phyloP scores from a whole-genome alignment of 2,113 vertebrate genomes.

The Crypturellus undulatus region DNA sequence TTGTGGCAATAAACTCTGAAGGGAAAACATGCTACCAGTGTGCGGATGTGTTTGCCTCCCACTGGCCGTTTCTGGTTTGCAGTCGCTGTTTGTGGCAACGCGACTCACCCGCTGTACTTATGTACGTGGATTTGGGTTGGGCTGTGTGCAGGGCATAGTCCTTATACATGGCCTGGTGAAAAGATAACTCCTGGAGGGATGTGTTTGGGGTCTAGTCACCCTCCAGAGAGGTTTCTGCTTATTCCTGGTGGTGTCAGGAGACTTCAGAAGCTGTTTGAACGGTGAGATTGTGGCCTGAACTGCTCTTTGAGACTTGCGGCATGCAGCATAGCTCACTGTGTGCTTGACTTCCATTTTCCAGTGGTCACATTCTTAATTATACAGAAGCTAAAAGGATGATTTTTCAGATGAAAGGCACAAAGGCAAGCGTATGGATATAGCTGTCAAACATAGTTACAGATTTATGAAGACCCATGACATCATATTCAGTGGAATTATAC shows the following conservation, averaged over 20 bases:
- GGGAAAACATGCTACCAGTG: not conserved
- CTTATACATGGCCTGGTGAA: not conserved
- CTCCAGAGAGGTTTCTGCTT: not conserved
- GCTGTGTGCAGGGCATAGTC: not conserved
- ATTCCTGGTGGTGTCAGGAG: not conserved
- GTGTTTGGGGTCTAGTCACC: not conserved
- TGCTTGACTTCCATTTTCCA: constrained; percentile 8
- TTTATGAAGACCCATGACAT: not conserved
- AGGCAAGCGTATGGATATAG: not conserved
- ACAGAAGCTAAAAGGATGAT: not conserved
- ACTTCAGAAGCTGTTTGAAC: not conserved
- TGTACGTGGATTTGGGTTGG: accelerated
- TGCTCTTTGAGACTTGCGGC: not conserved
- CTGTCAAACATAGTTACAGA: constrained; percentile 1
- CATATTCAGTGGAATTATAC: not conserved
- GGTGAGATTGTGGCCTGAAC: not conserved
- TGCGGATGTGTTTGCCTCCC: not conserved
- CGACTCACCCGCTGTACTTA: not conserved
- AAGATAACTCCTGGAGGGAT: not conserved
- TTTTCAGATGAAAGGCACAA: constrained; percentile 20
- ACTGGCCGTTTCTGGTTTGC: not conserved
- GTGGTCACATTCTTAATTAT: not conserved
- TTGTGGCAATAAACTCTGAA: not conserved
- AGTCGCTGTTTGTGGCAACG: not conserved
- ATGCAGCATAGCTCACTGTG: accelerated